Evolutionary conservation across 1,140 invertebrate species (phyloP), one percentile per base, ranked within the genome.

Genomic region (Ridgeia piscesae): DNA sequence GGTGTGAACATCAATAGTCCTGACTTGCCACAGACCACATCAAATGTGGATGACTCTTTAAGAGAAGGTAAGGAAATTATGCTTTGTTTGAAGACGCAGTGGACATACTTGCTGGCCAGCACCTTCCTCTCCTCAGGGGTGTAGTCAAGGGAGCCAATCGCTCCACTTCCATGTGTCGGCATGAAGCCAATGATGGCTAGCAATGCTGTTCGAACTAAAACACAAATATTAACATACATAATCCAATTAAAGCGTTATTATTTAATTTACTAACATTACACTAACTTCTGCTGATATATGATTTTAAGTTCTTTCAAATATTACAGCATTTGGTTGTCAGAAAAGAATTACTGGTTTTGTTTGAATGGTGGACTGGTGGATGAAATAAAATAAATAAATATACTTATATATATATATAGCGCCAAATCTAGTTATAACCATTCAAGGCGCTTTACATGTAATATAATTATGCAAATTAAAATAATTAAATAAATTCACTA

Each of bases 111-210:
- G 95, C 97, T 97, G 35, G 98, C 98, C 91, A 99, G 96, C 91
- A 96, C 96, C 95, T 97, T 97, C 94, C 99, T 96, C 96, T 99
- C 98, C 93, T 98, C 97, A 88, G 97, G 95, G 17, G 97, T 97
- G 94, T 98, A 99, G 95, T 99, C 98, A 31, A 99, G 95, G 27
- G 98, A 98, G 2, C 98, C 98, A 93, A 99, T 98, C 6, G 98
- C 98, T 27, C 98, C 98, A 94, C 97, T 97, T 89, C 98, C 98
- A 94, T 95, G 95, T 35, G 98, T 98, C 11, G 98, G 98, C 98
- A 99, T 99, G 95, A 99, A 99, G 21, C 96, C 96, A 94, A 99
- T 99, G 34, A 99, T 96, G 34, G 98, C 99, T 91, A 99, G 96
- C 50, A 99, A 95, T 50, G 98, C 98, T 91, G 99, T 99, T 92